Evolutionary conservation across 1,140 invertebrate species (phyloP), one percentile per base, ranked within the genome.

Genomic region (Drosophila subobscura): DNA sequence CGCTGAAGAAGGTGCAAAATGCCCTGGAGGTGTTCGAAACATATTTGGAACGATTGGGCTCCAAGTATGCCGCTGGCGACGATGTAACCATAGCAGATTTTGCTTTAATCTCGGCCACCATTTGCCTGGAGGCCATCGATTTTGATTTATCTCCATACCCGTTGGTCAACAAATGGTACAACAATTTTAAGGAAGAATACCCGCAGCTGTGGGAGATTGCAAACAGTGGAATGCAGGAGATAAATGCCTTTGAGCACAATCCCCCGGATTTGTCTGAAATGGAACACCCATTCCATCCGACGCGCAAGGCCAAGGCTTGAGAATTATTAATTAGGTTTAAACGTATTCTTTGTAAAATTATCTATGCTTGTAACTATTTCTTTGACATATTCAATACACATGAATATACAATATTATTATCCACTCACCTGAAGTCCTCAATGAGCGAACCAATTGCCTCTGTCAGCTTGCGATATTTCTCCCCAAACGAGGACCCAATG

Each of bases 401-500:
- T 47, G 41, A 41, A 22, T 54, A 42, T 45, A 51, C 10, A 76
- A 76, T 37, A 29, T 23, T 44, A 10, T 41, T 47, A 10, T 27
- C 16, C 6, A 49, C 77, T 77, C 44, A 91, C 90, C 90, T 91
- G 33, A 93, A 99, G 91, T 99, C 97, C 77, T 99, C 97, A 45
- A 99, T 95, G 25, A 98, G 92, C 61, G 93, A 92, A 1, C 95
- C 96, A 55, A 98, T 94, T 1, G 95, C 94, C 90, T 95, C 93
- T 5, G 97, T 97, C 5, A 99, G 92, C 54, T 95, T 95, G 1
- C 93, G 92, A 91, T 97, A 96, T 90, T 96, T 97, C 58, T 94
- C 92, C 70, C 95, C 95, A 93, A 96, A 97, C 54, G 93, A 92
- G 54, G 95, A 94, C 44, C 91, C 89, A 61, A 93, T 91, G 5